Percentiles rank a stretch among this genome's conserved stretches.
Evolutionary conservation across 1,140 invertebrate genomes (phyloP).

Genomic region (Diachasmimorpha longicaudata): DNA sequence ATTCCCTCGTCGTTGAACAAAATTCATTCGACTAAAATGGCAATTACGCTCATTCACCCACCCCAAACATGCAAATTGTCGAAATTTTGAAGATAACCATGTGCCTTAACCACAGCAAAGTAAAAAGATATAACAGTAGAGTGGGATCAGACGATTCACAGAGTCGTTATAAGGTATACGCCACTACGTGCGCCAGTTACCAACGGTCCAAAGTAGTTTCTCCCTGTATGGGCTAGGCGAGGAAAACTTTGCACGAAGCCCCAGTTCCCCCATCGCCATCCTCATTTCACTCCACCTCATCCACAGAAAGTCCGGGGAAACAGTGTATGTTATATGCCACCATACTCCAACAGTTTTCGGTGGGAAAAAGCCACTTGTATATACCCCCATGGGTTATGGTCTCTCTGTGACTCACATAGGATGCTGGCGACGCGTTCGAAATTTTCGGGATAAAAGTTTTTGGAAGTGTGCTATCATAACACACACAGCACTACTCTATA

Average conservation of each 20-base stretch:
- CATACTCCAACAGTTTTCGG: not conserved
- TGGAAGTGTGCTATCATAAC: not conserved
- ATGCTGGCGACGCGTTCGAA: not conserved
- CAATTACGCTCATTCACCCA: not conserved
- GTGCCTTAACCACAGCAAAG: not conserved
- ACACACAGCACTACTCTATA: not conserved
- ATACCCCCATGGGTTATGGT: conserved; percentile 7
- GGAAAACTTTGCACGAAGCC: conserved; percentile 16
- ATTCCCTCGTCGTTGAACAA: too few species aligned
- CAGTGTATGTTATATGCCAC: not conserved
- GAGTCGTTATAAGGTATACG: conserved; percentile 15
- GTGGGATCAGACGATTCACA: conserved; percentile 19
- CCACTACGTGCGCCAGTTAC: conserved; percentile 17
- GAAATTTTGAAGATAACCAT: not conserved
- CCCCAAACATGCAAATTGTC: not conserved
- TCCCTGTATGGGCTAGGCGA: conserved; percentile 1
- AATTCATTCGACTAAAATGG: too few species aligned
- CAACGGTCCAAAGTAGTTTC: conserved; percentile 14
- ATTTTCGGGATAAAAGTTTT: not conserved
- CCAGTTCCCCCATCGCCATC: not conserved
- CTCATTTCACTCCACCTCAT: not conserved
- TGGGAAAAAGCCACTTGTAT: not conserved
- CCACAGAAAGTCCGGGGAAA: not conserved
- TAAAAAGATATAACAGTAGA: not conserved
- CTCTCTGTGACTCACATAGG: conserved; percentile 6